Evolutionary conservation across 2,797 vertebrate species (phyloP).

Genomic region (Euphonia xanthogaster): DNA sequence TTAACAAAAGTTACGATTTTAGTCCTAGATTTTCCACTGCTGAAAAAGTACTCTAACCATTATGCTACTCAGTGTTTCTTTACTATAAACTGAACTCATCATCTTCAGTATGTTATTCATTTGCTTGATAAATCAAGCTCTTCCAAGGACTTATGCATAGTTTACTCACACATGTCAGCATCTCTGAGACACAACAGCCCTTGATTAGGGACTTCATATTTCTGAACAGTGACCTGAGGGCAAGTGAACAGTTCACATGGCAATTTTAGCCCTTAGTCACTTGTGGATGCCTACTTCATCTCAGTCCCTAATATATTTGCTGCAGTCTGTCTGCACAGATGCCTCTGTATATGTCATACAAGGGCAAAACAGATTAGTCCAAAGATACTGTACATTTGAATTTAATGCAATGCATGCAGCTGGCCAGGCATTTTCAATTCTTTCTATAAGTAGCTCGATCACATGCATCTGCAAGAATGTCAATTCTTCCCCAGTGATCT

Average conservation of each 20-base stretch:
- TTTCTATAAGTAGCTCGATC: background rate
- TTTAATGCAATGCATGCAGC: background rate
- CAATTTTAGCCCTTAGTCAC: background rate
- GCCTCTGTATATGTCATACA: background rate
- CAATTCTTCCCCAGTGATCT: background rate
- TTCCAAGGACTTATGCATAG: background rate
- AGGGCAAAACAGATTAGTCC: background rate
- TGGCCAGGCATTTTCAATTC: background rate
- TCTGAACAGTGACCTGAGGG: background rate
- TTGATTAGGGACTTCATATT: background rate
- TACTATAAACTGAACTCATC: background rate
- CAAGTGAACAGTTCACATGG: background rate
- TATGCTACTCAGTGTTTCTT: background rate
- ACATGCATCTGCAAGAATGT: background rate
- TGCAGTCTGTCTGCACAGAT: background rate
- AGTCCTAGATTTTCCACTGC: background rate
- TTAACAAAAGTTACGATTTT: background rate
- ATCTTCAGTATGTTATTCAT: background rate
- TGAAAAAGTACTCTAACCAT: background rate
- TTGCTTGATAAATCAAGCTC: background rate
- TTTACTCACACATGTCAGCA: background rate
- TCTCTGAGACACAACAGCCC: background rate
- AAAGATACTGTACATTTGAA: background rate
- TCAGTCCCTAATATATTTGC: background rate
- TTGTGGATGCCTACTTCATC: background rate